A percentile compares a stretch with the other conserved stretches of the same genome.
Conservation (phyloP, 2,888 invertebrate genomes). For the Plagiodera versicolora region DNA sequence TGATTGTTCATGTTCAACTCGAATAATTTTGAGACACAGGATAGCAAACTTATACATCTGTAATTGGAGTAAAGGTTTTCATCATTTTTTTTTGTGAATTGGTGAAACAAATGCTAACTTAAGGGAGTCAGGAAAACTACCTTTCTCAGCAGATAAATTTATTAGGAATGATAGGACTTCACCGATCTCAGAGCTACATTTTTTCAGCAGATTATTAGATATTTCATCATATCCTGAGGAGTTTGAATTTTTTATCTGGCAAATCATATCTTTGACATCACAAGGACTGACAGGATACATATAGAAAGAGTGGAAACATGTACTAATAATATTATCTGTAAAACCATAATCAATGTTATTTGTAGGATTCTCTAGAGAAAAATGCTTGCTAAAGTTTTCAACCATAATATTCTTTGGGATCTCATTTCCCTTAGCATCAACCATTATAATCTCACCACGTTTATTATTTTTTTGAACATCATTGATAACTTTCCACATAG, state of each 20-base stretch:
- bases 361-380: neutral
- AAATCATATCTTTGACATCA: neutral
- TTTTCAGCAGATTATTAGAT: neutral
- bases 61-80: neutral
- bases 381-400: neutral
- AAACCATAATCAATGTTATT: neutral
- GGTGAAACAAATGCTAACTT: too few species aligned
- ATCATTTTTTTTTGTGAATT: neutral
- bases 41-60: neutral
- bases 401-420: neutral
- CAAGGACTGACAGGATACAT: neutral
- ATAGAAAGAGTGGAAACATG: neutral
- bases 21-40: neutral
- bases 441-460: neutral
- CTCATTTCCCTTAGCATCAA: neutral
- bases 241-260: neutral
- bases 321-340: neutral
- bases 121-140: too few species aligned
- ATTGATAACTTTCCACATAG: too few species aligned
- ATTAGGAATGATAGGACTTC: neutral
- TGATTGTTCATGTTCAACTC: neutral
- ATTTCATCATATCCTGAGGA: neutral
- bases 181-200: neutral
- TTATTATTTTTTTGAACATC: neutral
- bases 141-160: neutral